phyloP scores from a whole-genome alignment of 2,888 invertebrate genomes.

The Euzophera pinguis region DNA sequence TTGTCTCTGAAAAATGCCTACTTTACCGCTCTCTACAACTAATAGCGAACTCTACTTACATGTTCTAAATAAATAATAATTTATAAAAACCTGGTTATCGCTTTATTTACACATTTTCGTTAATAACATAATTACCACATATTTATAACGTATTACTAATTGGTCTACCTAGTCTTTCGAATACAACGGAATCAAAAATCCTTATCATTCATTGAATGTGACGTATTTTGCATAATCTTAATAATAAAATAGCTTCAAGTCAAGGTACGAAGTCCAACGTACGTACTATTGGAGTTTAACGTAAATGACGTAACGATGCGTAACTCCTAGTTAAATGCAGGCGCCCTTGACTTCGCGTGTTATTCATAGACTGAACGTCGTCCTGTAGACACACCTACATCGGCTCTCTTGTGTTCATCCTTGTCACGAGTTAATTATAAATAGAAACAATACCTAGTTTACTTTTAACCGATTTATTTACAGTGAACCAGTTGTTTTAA shows the following conservation, averaged over 20 bases:
- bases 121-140: too few relatives aligned
- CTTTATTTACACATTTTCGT: too few relatives aligned
- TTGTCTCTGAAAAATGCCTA: too few relatives aligned
- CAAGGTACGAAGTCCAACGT: constrained; percentile 1
- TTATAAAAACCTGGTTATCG: too few relatives aligned
- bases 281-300: not conserved
- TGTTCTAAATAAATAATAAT: too few relatives aligned
- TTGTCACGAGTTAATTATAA: not conserved
- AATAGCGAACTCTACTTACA: too few relatives aligned
- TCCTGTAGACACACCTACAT: not conserved
- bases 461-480: not conserved
- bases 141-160: not conserved
- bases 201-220: not conserved
- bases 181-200: not conserved
- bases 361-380: not conserved
- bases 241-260: not conserved
- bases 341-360: constrained; percentile 9
- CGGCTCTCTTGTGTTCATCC: not conserved
- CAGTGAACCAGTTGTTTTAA: too few relatives aligned
- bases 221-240: not conserved
- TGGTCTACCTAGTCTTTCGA: not conserved
- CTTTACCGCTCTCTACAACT: too few relatives aligned
- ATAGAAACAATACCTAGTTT: too few relatives aligned
- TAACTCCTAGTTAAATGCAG: not conserved
- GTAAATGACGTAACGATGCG: constrained; percentile 4